Evolutionary conservation across 2,888 invertebrate genomes (phyloP).

Genomic region (Amiota mariae): DNA sequence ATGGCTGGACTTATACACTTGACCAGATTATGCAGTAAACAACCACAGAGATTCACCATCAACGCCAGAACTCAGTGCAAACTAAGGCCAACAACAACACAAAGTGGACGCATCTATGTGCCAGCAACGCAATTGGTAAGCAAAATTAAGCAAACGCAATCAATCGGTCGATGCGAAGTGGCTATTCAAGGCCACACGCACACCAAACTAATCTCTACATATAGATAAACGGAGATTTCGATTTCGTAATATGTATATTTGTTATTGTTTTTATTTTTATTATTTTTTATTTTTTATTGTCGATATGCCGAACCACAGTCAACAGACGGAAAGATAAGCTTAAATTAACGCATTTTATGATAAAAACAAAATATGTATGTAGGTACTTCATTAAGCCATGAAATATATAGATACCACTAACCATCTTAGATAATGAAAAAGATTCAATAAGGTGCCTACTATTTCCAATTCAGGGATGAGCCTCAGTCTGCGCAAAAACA

Average conservation of each 20-base stretch:
- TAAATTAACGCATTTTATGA: background rate
- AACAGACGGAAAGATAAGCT: conserved; percentile 26
- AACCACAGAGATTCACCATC: conserved; percentile 44
- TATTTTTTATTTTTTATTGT: conserved; percentile 12
- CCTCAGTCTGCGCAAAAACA: too few species aligned
- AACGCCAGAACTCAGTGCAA: conserved; percentile 44
- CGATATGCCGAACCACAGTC: conserved; percentile 31
- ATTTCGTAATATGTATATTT: conserved; percentile 58
- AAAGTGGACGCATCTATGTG: conserved; percentile 39
- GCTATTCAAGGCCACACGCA: conserved; percentile 53
- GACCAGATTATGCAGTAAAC: conserved; percentile 64
- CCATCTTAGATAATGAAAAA: too few species aligned
- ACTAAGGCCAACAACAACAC: conserved; percentile 14
- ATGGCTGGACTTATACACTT: conserved; percentile 69
- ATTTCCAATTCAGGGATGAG: too few species aligned
- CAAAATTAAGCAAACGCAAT: background rate
- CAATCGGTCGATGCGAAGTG: conserved; percentile 2
- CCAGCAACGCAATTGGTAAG: conserved; percentile 48
- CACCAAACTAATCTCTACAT: conserved; percentile 28
- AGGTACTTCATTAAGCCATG: background rate
- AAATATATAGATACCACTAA: conserved; percentile 19
- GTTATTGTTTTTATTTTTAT: background rate
- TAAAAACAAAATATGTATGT: background rate
- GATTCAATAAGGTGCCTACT: too few species aligned
- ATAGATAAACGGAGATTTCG: conserved; percentile 39